These are phyloP conservation scores for Drosophila algonquin DNA, from an alignment of 2,888 invertebrate species.

Conservation along the genomic window DNA sequence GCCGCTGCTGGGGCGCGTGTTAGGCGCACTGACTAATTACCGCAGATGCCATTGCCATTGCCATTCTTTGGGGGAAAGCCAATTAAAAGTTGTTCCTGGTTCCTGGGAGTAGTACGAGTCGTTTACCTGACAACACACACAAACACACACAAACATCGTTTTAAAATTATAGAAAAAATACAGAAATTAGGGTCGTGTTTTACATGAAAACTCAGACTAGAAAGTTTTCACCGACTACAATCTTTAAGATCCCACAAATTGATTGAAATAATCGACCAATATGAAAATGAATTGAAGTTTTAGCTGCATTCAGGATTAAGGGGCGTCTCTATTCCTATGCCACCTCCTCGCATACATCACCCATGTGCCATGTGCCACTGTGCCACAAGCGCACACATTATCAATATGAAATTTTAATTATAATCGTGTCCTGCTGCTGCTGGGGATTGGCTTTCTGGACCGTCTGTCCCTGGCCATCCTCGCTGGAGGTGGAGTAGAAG, in stretches of 20 bases:
- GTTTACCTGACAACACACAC: slow-evolving; percentile 54
- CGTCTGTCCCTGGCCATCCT: slow-evolving; percentile 13
- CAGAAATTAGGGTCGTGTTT: neutral
- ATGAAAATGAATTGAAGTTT: no score
- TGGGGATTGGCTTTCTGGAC: slow-evolving; percentile 9
- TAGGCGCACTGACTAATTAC: slow-evolving; percentile 65
- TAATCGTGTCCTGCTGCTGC: slow-evolving; percentile 29
- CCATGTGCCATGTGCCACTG: neutral
- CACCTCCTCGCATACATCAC: no score
- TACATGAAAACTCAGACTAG: no score
- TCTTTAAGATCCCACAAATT: no score
- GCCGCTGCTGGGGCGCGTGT: slow-evolving; percentile 15
- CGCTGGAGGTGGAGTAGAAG: slow-evolving; percentile 15
- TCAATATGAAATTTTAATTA: slow-evolving; percentile 53
- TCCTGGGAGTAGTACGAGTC: slow-evolving; percentile 3
- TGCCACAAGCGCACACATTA: slow-evolving; percentile 22
- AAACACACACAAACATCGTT: no score
- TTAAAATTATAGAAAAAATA: neutral
- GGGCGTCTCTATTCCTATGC: no score
- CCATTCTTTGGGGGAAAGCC: slow-evolving; percentile 51
- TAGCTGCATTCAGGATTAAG: no score
- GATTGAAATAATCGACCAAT: no score
- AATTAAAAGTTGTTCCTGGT: slow-evolving; percentile 65
- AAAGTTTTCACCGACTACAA: no score
- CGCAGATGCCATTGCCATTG: slow-evolving; percentile 13